These are phyloP conservation scores for Anabacerthia variegaticeps DNA, from an alignment of 2,797 vertebrate genomes.

Conservation along the genomic window DNA sequence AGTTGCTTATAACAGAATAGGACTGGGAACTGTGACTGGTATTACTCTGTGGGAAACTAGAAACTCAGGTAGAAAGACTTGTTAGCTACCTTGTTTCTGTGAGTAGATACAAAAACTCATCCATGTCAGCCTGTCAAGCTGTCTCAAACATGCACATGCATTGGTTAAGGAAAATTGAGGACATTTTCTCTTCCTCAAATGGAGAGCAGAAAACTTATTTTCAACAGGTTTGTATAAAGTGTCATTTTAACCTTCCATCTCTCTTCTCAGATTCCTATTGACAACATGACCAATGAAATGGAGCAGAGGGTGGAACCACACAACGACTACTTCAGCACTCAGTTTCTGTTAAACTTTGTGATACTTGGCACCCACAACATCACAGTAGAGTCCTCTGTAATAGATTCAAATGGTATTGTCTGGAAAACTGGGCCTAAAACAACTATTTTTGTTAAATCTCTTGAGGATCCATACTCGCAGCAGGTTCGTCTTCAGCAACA, in stretches of 20 bases:
- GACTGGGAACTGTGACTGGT: neutral
- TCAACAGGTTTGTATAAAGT: neutral
- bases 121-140: neutral
- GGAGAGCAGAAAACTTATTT: neutral
- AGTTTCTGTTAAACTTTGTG: slow-evolving; percentile 93
- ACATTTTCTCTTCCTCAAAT: neutral
- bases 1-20: neutral
- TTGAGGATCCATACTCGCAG: slow-evolving; percentile 96
- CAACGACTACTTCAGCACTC: slow-evolving; percentile 99
- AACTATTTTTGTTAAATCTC: slow-evolving; percentile 90
- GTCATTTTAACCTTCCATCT: slow-evolving; percentile 2
- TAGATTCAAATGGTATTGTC: slow-evolving; percentile 90
- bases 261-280: slow-evolving; percentile 84
- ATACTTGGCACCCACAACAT: slow-evolving; percentile 91
- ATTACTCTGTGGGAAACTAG: neutral
- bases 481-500: slow-evolving; percentile 93
- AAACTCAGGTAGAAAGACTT: neutral
- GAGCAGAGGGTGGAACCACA: slow-evolving; percentile 96
- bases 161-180: neutral
- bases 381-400: slow-evolving; percentile 94
- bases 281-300: slow-evolving; percentile 91
- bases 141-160: neutral
- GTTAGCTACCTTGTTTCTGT: neutral
- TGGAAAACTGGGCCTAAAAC: slow-evolving; percentile 97
- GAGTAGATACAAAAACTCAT: neutral